phyloP scores from a whole-genome alignment of 2,113 vertebrate genomes.

The Glaucomys volans region DNA sequence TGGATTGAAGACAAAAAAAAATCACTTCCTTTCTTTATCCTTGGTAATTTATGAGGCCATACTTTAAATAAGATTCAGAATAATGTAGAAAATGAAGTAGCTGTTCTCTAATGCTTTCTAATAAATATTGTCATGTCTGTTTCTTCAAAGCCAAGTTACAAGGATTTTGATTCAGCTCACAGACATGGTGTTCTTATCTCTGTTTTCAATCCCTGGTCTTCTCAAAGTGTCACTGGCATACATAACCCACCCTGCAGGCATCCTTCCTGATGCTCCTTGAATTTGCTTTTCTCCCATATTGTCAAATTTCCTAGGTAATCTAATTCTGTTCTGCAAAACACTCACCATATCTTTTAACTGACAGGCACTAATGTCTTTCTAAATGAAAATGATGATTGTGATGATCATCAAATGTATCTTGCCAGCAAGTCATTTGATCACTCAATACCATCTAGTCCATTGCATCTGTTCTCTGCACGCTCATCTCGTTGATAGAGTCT shows the following conservation, averaged over 20 bases:
- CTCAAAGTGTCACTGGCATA: not conserved
- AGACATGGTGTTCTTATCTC: not conserved
- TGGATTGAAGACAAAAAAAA: not conserved
- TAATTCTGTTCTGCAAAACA: not conserved
- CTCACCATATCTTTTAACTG: not conserved
- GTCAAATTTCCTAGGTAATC: not conserved
- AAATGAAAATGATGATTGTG: not conserved
- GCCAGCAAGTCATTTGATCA: not conserved
- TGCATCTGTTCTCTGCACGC: not conserved
- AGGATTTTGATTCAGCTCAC: not conserved
- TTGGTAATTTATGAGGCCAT: not conserved
- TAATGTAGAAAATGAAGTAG: not conserved
- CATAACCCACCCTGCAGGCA: not conserved
- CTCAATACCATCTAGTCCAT: rapidly evolving
- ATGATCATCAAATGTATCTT: not conserved
- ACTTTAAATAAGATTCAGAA: conserved; percentile 41
- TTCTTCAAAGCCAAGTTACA: not conserved
- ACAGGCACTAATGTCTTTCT: not conserved
- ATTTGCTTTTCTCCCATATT: not conserved
- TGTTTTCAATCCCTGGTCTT: not conserved
- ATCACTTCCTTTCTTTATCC: not conserved
- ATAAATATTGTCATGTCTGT: not conserved
- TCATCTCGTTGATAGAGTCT: too few species aligned
- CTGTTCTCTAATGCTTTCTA: not conserved
- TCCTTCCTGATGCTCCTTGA: not conserved